These are phyloP conservation scores for Chrysotoxum bicinctum DNA, from an alignment of 2,888 invertebrate genomes.

Conservation along the genomic window DNA sequence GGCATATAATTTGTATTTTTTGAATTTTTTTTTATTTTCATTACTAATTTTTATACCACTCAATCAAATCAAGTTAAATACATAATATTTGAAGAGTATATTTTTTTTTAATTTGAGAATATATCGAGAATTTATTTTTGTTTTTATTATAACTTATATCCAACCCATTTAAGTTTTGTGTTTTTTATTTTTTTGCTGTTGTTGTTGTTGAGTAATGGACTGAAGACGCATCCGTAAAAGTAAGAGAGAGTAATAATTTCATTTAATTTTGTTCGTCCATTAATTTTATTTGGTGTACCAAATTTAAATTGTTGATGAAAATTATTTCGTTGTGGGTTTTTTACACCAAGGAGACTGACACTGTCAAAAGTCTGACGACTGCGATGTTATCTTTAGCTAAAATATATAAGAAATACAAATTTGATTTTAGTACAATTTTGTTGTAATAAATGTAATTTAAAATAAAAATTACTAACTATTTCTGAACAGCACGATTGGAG, in stretches of 20 bases:
- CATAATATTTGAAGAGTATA: constrained; percentile 41
- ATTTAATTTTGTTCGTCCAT: constrained; percentile 16
- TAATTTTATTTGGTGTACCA: constrained; percentile 16
- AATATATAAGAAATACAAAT: background rate
- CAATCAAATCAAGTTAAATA: constrained; percentile 40
- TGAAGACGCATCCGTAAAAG: constrained; percentile 69
- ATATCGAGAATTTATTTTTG: constrained; percentile 38
- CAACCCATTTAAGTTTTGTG: constrained; percentile 48
- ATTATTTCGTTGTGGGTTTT: background rate
- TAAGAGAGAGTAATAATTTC: constrained; percentile 59
- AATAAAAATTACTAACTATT: background rate
- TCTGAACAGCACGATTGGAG: background rate
- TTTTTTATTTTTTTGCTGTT: constrained; percentile 1
- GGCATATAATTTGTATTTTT: constrained; percentile 49
- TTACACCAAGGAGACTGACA: background rate
- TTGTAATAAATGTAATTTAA: background rate
- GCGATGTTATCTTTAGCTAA: background rate
- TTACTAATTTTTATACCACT: constrained; percentile 43
- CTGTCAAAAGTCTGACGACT: too few relatives aligned
- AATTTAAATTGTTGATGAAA: background rate
- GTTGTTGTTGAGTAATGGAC: constrained; percentile 26
- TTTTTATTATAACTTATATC: constrained; percentile 56
- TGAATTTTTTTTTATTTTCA: constrained; percentile 7
- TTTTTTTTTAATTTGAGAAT: constrained; percentile 23
- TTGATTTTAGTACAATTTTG: background rate